These are phyloP conservation scores for Hydropsyche betteni DNA, from an alignment of 2,888 invertebrate species.

Conservation along the genomic window DNA sequence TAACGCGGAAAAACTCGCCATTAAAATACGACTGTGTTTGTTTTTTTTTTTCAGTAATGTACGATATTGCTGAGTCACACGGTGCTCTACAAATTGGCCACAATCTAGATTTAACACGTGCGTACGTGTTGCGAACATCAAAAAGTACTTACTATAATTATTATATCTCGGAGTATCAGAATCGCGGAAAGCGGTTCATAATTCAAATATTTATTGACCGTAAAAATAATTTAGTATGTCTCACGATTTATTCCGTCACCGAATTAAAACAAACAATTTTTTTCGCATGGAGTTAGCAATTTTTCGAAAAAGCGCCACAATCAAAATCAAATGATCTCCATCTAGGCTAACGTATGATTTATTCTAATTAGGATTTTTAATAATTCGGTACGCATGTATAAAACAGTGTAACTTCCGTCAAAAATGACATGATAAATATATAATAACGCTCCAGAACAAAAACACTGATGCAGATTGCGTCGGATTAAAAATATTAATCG, in stretches of 20 bases:
- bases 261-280: not conserved
- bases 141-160: conserved; percentile 32
- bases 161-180: conserved; percentile 19
- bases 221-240: not conserved
- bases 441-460: too few species aligned
- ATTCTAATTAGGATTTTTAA: too few species aligned
- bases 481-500: too few species aligned
- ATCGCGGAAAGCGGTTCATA: conserved; percentile 6
- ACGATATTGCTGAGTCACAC: conserved; percentile 5
- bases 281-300: not conserved
- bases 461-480: too few species aligned
- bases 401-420: too few species aligned
- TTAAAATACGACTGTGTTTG: not conserved
- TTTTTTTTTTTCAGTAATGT: not conserved
- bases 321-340: too few species aligned
- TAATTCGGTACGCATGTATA: too few species aligned
- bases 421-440: too few species aligned
- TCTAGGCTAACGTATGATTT: too few species aligned
- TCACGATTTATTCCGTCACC: not conserved
- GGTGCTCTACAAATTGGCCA: conserved; percentile 8
- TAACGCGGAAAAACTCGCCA: conserved; percentile 9
- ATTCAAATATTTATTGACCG: conserved; percentile 18
- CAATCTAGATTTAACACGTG: conserved; percentile 27
- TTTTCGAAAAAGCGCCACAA: too few species aligned
- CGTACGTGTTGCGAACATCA: conserved; percentile 29